Base-by-base conservation (phyloP, 64 coral and sea anemone species). In the Catalaphyllia jardinei region DNA sequence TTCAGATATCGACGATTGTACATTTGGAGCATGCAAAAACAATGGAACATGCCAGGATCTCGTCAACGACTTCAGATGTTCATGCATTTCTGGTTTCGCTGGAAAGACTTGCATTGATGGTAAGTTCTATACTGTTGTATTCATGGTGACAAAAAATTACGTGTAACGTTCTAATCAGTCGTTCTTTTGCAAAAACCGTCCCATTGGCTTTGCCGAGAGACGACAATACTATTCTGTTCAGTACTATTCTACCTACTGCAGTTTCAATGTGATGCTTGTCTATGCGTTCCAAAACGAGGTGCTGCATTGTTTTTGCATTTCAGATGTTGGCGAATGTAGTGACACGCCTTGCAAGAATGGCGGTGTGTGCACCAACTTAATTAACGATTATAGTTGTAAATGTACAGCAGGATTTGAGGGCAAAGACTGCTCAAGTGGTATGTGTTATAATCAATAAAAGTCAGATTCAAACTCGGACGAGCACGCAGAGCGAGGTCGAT, bases 1-100 rank as follows among this genome's bases (percentile, higher is more conserved):
- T 31, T 24, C 72, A 89, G 88, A 89, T n/a, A 72, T 79, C 22
- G 46, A 89, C 24, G 88, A 89, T 15, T 89, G 88, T 69, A n/a
- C 38, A 18, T 3, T 9, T 0, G 6, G 29, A 3, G 59, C 88
- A 28, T 90, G 88, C 29, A 60, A 64, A 46, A 90, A 90, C 51
- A 77, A 77, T 14, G 88, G 88, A 71, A 81, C 63, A 61, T 90
- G 88, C 31, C 67, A 59, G 19, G 88, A 90, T 18, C 67, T 90
- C 19, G 31, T 90, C 10, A 57, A 79, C 10, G 88, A 65, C 28
- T 65, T 29, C 4, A 30, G 4, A 2, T 90, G 88, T 42, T 8
- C 27, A 2, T 90, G 88, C 9, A 17, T 14, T 22, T 10, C 78
- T 22, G 88, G 88, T 69, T 90, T 80, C 49, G 71, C 78, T 8